Evolutionary conservation across 2,888 invertebrate species (phyloP), one percentile per base, ranked within the genome.

Genomic region (Yponomeuta malinellus): DNA sequence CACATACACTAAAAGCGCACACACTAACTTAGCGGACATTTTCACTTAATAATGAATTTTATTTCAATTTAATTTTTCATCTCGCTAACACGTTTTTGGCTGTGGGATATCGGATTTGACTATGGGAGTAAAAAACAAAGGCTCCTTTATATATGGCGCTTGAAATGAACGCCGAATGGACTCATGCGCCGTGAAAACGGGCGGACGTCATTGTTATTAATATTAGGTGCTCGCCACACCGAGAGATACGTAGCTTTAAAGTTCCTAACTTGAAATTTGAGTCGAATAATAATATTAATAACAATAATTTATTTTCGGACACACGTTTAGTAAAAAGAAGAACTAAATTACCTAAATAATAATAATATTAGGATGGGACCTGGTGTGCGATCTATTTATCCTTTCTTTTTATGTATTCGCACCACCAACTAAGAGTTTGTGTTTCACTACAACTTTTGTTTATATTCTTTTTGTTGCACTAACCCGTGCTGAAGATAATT

Each of bases 201-300:
- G 74, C 90, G 89, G 89, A 90, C 87, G 89, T 87, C 91, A 91
- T 91, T 92, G 92, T 92, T 91, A 87, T 90, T 86, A 85, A 81
- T 76, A 75, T 76, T 78, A 80, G 77, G 82, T 1, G 29, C 48
- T 77, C 72, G 5, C 0, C n/a, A 71, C 76, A 86, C 71, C 74
- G n/a, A n/a, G 65, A 74, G 81, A 69, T 73, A 70, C 12, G n/a
- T 67, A 43, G 67, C 67, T 67, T 31, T 64, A 31, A 64, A 9
- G 29, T 64, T n/a, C 29, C 29, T 23, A 1, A 23, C 10, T 23
- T 29, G 64, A 10, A 64, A 2, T 2, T 23, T n/a, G 52, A 15
- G 15, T 15, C 3, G 52, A 52, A 5, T 10, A 5, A 33, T 23
- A 23, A 23, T 23, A 23, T 23, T 23, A 23, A 23, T 23, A 23